Conservation (phyloP, 2,113 vertebrate genomes). For the Drymodes brunneopygia region DNA sequence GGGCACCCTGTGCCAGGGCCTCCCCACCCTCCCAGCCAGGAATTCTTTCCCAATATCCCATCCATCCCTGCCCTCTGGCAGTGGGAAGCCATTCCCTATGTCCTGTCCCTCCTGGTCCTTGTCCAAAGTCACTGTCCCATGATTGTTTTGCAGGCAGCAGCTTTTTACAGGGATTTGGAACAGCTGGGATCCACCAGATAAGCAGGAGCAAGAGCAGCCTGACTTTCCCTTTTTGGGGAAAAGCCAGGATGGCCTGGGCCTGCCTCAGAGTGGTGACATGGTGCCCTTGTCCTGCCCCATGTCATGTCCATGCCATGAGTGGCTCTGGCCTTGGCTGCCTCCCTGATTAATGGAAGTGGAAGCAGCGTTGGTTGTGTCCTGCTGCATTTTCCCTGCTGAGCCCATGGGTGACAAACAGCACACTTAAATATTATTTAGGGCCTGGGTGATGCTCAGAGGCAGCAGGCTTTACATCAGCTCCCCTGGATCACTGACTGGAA, state of each 20-base stretch:
- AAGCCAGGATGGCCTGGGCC: background rate
- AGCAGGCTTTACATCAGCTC: background rate
- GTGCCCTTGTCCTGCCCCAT: accelerated
- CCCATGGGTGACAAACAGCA: background rate
- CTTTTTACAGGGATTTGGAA: background rate
- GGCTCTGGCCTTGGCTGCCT: background rate
- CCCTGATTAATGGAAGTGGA: background rate
- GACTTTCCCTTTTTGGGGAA: background rate
- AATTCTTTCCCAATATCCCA: background rate
- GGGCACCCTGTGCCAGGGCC: background rate
- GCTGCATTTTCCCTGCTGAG: background rate
- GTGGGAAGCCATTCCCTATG: background rate
- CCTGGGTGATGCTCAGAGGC: background rate
- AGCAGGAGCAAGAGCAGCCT: background rate
- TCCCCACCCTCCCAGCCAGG: accelerated
- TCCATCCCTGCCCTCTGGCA: background rate
- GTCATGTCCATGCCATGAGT: accelerated
- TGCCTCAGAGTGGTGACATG: accelerated
- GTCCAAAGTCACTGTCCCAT: accelerated
- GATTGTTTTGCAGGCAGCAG: background rate
- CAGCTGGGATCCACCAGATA: background rate
- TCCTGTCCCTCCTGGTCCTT: background rate
- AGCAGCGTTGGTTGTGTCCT: background rate
- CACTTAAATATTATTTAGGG: background rate
- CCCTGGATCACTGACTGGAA: background rate